Conservation (phyloP, 1,140 invertebrate species). For the Venustaconcha ellipsiformis region DNA sequence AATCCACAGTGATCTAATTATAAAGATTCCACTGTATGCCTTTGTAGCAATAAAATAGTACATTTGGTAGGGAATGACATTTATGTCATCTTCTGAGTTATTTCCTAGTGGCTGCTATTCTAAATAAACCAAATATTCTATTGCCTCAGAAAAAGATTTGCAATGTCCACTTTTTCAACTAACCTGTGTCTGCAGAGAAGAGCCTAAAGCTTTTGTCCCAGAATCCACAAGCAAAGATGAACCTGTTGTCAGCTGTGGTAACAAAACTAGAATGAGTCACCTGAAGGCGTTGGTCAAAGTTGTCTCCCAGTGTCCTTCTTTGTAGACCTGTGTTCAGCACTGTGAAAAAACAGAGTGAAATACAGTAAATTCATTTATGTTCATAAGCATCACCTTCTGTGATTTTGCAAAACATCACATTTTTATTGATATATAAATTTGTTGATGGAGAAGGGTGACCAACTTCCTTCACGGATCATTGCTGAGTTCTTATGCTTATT, state of each 20-base stretch:
- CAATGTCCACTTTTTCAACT: slow-evolving; percentile 17
- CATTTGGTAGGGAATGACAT: not conserved
- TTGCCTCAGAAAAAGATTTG: not conserved
- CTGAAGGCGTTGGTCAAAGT: slow-evolving; percentile 88
- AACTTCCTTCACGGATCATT: too few species aligned
- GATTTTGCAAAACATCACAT: too few species aligned
- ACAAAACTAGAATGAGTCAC: slow-evolving; percentile 96
- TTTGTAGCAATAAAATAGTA: not conserved
- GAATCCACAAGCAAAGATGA: slow-evolving; percentile 98
- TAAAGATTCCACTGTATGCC: not conserved
- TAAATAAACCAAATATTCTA: not conserved
- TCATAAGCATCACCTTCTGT: not conserved
- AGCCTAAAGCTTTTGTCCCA: slow-evolving; percentile 99
- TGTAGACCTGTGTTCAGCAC: slow-evolving; percentile 70
- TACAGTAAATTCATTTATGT: not conserved
- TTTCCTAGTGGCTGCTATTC: not conserved
- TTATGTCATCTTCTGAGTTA: not conserved
- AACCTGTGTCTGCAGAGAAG: slow-evolving; percentile 96
- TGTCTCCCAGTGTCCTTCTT: slow-evolving; percentile 92
- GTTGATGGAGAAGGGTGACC: too few species aligned
- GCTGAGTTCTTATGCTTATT: too few species aligned
- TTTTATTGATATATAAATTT: too few species aligned
- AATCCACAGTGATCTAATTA: too few species aligned
- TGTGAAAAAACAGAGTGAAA: slow-evolving; percentile 28
- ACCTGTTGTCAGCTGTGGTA: slow-evolving; percentile 95